Conservation (phyloP, 2,797 vertebrate genomes). For the Remorina albescens region DNA sequence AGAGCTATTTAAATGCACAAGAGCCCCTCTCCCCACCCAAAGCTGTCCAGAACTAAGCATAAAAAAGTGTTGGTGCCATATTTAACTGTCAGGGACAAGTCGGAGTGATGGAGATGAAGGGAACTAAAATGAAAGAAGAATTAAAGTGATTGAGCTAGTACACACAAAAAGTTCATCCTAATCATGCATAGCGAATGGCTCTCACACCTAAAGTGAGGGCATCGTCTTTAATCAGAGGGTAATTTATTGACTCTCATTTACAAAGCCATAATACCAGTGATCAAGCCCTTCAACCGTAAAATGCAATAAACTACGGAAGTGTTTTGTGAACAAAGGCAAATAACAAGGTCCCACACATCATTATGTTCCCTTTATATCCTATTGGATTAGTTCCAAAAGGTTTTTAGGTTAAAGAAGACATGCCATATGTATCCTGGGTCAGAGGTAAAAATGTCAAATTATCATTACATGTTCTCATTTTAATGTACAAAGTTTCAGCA, state of each 20-base stretch:
- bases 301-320: slow-evolving; percentile 83
- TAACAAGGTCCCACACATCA: slow-evolving; percentile 80
- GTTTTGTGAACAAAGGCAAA: slow-evolving; percentile 85
- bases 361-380: slow-evolving; percentile 80
- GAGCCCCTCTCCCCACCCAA: slow-evolving; percentile 1
- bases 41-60: slow-evolving; percentile 23
- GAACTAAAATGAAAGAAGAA: slow-evolving; percentile 63
- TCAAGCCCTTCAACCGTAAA: slow-evolving; percentile 82
- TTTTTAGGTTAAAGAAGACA: slow-evolving; percentile 61
- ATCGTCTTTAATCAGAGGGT: slow-evolving; percentile 82
- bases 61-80: slow-evolving; percentile 18
- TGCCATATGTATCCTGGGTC: slow-evolving; percentile 50
- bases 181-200: slow-evolving; percentile 76
- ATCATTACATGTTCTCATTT: slow-evolving; percentile 43
- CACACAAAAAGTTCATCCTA: slow-evolving; percentile 73
- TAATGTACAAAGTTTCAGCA: slow-evolving; percentile 20
- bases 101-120: slow-evolving; percentile 51
- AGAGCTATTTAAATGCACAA: slow-evolving; percentile 46
- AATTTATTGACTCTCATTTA: slow-evolving; percentile 85
- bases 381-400: slow-evolving; percentile 75
- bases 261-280: slow-evolving; percentile 83
- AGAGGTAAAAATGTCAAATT: slow-evolving; percentile 63
- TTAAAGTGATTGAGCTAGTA: slow-evolving; percentile 74
- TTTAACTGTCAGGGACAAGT: slow-evolving; percentile 51
- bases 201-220: slow-evolving; percentile 79